phyloP scores from a whole-genome alignment of 2,888 invertebrate species.

The Phoenoteleia sp. region DNA sequence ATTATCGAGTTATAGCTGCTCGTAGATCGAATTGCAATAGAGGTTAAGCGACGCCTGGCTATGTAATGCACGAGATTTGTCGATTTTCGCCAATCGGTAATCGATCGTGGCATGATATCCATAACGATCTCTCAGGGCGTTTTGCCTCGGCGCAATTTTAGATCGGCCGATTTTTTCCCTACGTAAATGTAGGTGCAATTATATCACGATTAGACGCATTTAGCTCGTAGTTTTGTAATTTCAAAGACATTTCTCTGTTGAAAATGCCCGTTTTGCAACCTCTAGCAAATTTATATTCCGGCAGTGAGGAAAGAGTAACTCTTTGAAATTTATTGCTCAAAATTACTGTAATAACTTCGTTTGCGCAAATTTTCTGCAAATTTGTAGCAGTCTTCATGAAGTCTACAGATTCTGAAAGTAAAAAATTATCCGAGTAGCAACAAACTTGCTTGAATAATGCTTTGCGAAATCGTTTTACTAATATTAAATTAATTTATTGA shows the following conservation, averaged over 20 bases:
- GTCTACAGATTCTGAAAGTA: too few relatives aligned
- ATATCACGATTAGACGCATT: slow-evolving; percentile 45
- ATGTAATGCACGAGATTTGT: slow-evolving; percentile 18
- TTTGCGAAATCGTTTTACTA: slow-evolving; percentile 11
- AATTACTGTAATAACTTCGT: neutral
- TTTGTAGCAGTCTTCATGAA: too few relatives aligned
- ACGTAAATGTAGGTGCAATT: slow-evolving; percentile 14
- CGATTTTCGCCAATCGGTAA: slow-evolving; percentile 40
- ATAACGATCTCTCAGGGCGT: slow-evolving; percentile 49
- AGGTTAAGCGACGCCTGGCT: slow-evolving; percentile 41
- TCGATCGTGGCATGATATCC: slow-evolving; percentile 38
- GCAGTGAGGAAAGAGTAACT: slow-evolving; percentile 2
- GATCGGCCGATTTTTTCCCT: slow-evolving; percentile 8
- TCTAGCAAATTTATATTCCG: slow-evolving; percentile 19
- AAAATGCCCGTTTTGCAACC: slow-evolving; percentile 32
- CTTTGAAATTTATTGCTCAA: neutral
- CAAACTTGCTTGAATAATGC: slow-evolving; percentile 1
- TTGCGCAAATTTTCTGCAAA: neutral
- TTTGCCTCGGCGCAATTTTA: slow-evolving; percentile 44
- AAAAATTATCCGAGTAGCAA: slow-evolving; percentile 6
- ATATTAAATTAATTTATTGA: slow-evolving; percentile 22
- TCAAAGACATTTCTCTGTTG: slow-evolving; percentile 21
- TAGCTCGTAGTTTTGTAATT: slow-evolving; percentile 34
- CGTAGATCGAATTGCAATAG: slow-evolving; percentile 35
- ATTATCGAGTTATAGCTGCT: slow-evolving; percentile 51